These are phyloP conservation scores for Pachyramphus minor DNA, from an alignment of 2,113 vertebrate genomes.

Conservation along the genomic window DNA sequence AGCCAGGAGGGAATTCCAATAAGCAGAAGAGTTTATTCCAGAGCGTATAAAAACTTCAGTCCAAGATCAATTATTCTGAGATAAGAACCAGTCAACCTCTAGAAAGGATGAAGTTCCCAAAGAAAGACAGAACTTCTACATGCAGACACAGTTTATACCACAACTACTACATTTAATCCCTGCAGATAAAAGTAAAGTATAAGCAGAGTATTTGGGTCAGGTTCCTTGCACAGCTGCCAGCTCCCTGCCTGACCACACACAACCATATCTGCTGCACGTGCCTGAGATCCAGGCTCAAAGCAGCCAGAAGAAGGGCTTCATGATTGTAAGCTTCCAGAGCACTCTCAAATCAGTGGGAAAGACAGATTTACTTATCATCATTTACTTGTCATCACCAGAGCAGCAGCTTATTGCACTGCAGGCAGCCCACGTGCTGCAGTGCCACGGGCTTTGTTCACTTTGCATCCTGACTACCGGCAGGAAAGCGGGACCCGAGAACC, in stretches of 20 bases:
- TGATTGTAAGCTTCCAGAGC: not conserved
- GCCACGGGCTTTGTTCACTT: not conserved
- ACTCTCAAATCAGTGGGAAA: not conserved
- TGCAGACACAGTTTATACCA: not conserved
- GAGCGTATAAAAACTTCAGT: not conserved
- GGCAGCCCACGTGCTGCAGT: not conserved
- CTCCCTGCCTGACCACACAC: not conserved
- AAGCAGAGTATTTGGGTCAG: not conserved
- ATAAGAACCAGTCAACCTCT: not conserved
- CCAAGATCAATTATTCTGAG: not conserved
- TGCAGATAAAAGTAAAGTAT: not conserved
- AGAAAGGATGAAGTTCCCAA: not conserved
- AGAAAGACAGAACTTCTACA: not conserved
- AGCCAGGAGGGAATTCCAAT: not conserved
- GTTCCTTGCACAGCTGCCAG: not conserved
- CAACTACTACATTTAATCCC: not conserved
- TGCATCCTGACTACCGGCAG: not conserved
- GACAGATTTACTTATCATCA: not conserved
- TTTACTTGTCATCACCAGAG: not conserved
- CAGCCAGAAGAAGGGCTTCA: not conserved
- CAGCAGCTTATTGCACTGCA: not conserved
- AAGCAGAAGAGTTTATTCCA: not conserved
- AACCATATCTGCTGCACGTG: fast-evolving
- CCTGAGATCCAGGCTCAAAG: not conserved
- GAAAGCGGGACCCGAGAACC: not conserved